Evolutionary conservation across 2,113 vertebrate genomes (phyloP), one percentile per base, ranked within the genome.

Genomic region (Eretmochelys imbricata): DNA sequence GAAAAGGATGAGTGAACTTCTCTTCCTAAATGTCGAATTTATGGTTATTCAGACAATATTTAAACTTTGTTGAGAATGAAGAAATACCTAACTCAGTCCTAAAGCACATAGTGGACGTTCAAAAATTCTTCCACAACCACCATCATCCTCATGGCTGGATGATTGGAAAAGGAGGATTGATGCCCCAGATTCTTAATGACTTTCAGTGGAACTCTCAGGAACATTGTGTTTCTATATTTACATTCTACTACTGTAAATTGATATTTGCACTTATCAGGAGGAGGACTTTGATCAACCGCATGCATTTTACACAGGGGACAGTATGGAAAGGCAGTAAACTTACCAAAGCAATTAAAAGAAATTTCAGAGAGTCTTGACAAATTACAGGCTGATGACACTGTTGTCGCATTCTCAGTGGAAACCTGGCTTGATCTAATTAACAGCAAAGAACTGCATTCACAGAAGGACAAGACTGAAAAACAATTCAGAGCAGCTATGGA

Each of bases 201-300:
- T 48, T 65, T 95, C 95, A 0, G 0, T 0, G 3, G 90, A 95
- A 82, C 62, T 91, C 89, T 91, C 90, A 0, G 0, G 80, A 89
- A 90, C 91, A 95, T 88, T 94, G 75, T 85, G 82, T 90, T 90
- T 57, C 1, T 1, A 49, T 3, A 3, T 94, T 95, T 91, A 92
- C 96, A 91, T 85, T 95, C 76, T 5, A 57, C 85, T 94, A 72
- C 89, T 85, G 62, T 97, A 93, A 94, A 84, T 48, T 94, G 85
- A 75, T 89, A 94, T 95, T 92, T 94, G 65, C 88, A 92, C 88
- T 94, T 93, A 87, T 72, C 38, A 81, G 89, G 89, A 89, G 85
- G 62, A 94, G 82, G 75, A 89, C 93, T 96, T 97, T 96, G 94
- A 96, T 97, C 96, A 97, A 96, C 93, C 90, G 76, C 11, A 93